Evolutionary conservation across 2,888 invertebrate genomes (phyloP), one percentile per base, ranked within the genome.

Genomic region (Ochlodes sylvanus): DNA sequence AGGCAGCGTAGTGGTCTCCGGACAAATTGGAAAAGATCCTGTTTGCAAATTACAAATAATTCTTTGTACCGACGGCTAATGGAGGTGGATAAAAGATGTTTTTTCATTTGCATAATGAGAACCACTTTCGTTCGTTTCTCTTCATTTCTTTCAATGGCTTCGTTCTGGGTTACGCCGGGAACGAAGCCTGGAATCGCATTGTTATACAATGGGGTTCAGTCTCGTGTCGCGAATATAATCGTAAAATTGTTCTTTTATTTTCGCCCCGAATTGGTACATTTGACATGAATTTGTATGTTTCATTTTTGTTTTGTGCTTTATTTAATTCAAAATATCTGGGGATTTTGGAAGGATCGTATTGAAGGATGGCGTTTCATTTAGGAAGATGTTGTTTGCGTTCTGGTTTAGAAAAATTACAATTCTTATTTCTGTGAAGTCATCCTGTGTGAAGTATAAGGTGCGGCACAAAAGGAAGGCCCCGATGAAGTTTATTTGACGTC

Each of bases 21-120:
- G 83, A 88, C 85, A 87, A 89, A 88, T 88, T 87, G 83, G 77
- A 82, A 83, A 85, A 84, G 81, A 84, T 84, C 80, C 76, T 83
- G 86, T 83, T 87, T 80, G 81, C 80, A 85, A 86, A 88, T 87
- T 84, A 86, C 84, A 86, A 85, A 87, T 87, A 85, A 85, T 87
- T 84, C 81, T 82, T 83, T 79, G 79, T 79, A 81, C 81, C 79
- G 79, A 79, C 78, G 78, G 79, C 83, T 85, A 88, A 86, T 84
- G 80, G 82, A 78, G 77, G 81, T 79, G 82, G 84, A 89, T 88
- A 88, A 86, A 86, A 86, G 82, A 88, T 84, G 82, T 84, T 84
- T 68, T 62, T 68, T 68, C 84, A 89, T 89, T 89, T 88, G 79
- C 87, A 88, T 89, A 89, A 89, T 84, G 87, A 86, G 81, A 71